Percentiles rank a stretch among this genome's conserved stretches.
Evolutionary conservation across 2,797 vertebrate genomes (phyloP).

Genomic region (Pseudocheirus occidentalis): DNA sequence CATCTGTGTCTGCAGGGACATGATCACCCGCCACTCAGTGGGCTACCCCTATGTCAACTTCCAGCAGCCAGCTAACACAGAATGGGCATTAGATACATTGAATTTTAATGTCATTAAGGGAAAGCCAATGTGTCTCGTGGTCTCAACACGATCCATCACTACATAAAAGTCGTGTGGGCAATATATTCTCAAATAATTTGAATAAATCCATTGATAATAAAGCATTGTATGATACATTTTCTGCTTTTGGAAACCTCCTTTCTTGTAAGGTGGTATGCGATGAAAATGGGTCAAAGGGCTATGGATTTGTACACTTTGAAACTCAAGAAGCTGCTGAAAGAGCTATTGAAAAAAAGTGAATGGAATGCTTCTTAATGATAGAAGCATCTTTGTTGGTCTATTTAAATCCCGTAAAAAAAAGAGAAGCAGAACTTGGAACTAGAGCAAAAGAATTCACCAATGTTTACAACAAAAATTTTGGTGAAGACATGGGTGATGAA

Average conservation of each 20-base stretch:
- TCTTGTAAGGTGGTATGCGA: constrained; percentile 99
- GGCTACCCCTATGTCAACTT: constrained; percentile 95
- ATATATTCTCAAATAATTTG: constrained; percentile 99
- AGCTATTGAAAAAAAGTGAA: constrained; percentile 99
- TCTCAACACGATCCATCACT: constrained; percentile 97
- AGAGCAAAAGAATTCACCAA: constrained; percentile 98
- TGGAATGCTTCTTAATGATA: constrained; percentile 99
- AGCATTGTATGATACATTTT: constrained; percentile 98
- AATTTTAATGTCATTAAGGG: constrained; percentile 99
- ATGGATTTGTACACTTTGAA: constrained; percentile 99
- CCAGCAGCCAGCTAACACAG: constrained; percentile 95
- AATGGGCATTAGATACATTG: constrained; percentile 98
- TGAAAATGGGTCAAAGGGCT: constrained; percentile 99
- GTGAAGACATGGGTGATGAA: constrained; percentile 98
- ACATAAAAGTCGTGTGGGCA: constrained; percentile 84
- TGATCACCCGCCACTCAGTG: constrained; percentile 93
- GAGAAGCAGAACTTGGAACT: constrained; percentile 97
- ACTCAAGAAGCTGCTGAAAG: constrained; percentile 99
- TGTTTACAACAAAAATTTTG: constrained; percentile 99
- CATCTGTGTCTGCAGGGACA: constrained; percentile 93
- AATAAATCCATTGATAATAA: constrained; percentile 99
- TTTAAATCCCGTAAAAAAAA: constrained; percentile 99
- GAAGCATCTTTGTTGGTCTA: constrained; percentile 99
- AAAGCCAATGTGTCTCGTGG: too few relatives aligned
- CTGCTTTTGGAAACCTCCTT: too few relatives aligned